A percentile compares a stretch with the other conserved stretches of the same genome.
These are phyloP conservation scores for Temnothorax nylanderi DNA, from an alignment of 1,140 invertebrate genomes.

Conservation along the genomic window DNA sequence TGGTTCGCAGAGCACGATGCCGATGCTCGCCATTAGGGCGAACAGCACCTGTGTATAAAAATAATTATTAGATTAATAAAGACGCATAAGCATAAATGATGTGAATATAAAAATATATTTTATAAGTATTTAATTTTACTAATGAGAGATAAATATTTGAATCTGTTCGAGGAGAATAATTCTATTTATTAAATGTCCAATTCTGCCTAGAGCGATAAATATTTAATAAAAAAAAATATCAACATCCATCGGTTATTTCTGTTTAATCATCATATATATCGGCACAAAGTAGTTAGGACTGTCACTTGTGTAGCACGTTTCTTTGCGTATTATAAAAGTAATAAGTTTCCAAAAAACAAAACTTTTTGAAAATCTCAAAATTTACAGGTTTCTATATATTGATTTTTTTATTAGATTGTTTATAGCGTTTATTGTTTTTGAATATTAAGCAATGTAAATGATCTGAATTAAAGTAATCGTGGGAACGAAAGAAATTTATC, in stretches of 20 bases:
- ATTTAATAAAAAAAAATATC: neutral
- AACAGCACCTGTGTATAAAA: conserved; percentile 77
- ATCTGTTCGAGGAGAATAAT: neutral
- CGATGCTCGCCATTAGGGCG: conserved; percentile 74
- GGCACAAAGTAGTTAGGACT: neutral
- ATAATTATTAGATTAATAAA: conserved; percentile 6
- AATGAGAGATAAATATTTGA: neutral
- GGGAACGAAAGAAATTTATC: conserved; percentile 5
- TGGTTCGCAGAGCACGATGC: conserved; percentile 78
- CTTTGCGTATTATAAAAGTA: neutral
- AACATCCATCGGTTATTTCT: neutral
- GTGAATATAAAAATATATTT: neutral
- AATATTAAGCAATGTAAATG: neutral
- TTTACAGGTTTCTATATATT: neutral
- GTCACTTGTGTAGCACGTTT: neutral
- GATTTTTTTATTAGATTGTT: neutral
- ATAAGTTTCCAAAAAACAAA: neutral
- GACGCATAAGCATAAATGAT: neutral
- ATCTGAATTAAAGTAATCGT: neutral
- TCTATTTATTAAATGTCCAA: neutral
- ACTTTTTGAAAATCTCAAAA: neutral
- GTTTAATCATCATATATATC: neutral
- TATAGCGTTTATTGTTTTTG: neutral
- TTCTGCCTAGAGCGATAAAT: neutral
- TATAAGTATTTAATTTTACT: neutral